These are phyloP conservation scores for Gymnoscelis rufifasciata DNA, from an alignment of 2,888 invertebrate species.

Conservation along the genomic window DNA sequence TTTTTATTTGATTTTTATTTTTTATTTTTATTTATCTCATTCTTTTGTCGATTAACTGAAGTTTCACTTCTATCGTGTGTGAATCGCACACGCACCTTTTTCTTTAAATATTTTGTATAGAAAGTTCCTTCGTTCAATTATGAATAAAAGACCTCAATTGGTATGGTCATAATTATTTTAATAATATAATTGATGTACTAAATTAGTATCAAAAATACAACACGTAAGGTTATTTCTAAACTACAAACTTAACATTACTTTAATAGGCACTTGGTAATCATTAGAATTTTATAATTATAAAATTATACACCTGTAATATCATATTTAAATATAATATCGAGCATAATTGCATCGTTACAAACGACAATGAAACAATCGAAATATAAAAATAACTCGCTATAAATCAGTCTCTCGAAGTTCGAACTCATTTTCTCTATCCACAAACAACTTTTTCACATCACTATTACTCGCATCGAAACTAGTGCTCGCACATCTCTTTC, in stretches of 20 bases:
- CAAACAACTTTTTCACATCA: conserved; percentile 42
- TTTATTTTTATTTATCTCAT: too few relatives aligned
- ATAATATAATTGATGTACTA: conserved; percentile 23
- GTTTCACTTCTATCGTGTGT: too few relatives aligned
- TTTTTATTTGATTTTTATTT: too few relatives aligned
- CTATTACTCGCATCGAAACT: conserved; percentile 18
- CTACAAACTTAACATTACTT: conserved; percentile 8
- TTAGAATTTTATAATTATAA: conserved; percentile 2
- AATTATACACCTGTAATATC: too few relatives aligned
- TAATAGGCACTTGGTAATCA: conserved; percentile 21
- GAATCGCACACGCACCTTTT: too few relatives aligned
- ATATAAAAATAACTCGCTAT: conserved; percentile 30
- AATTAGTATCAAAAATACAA: conserved; percentile 21
- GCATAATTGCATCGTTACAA: neutral
- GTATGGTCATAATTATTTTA: conserved; percentile 21
- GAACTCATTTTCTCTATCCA: conserved; percentile 58
- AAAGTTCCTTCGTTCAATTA: too few relatives aligned
- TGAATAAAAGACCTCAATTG: conserved; percentile 1
- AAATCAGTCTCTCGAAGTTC: conserved; percentile 70
- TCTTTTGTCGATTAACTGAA: too few relatives aligned
- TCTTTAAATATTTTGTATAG: too few relatives aligned
- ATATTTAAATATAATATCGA: too few relatives aligned
- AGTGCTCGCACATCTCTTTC: conserved; percentile 54
- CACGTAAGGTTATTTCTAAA: conserved; percentile 11
- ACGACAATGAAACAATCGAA: conserved; percentile 7